Conservation (phyloP, 2,797 vertebrate genomes). For the Benthosema pterotum region DNA sequence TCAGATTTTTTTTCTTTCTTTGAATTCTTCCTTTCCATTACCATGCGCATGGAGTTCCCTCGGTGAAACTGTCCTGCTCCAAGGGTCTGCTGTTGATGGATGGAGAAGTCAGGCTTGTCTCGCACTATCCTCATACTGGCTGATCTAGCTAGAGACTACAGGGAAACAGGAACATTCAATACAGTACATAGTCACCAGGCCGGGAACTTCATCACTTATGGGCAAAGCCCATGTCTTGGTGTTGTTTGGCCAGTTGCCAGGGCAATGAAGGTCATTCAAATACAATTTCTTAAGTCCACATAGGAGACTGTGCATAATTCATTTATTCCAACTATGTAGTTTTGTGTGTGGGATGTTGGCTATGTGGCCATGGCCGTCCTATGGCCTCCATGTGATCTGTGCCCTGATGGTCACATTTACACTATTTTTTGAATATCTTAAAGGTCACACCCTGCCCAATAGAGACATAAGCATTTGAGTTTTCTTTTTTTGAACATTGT, state of each 20-base stretch:
- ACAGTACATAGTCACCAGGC: too few relatives aligned
- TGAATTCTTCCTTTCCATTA: background rate
- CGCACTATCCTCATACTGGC: background rate
- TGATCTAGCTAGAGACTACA: background rate
- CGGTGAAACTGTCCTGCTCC: background rate
- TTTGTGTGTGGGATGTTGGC: too few relatives aligned
- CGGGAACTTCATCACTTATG: too few relatives aligned
- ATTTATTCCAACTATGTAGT: too few relatives aligned
- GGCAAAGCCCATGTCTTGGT: too few relatives aligned
- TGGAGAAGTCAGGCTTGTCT: background rate
- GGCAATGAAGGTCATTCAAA: too few relatives aligned
- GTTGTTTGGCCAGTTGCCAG: too few relatives aligned
- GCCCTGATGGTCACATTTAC: background rate
- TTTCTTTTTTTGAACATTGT: background rate
- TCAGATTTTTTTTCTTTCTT: too few relatives aligned
- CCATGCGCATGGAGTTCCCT: conserved; percentile 6
- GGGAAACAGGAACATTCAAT: background rate
- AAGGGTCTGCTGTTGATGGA: background rate
- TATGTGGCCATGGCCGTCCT: too few relatives aligned
- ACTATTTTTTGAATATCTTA: background rate
- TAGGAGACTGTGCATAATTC: too few relatives aligned
- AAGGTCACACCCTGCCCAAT: background rate
- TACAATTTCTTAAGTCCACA: too few relatives aligned
- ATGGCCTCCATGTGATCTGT: too few relatives aligned
- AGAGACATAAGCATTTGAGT: background rate